Evolutionary conservation across 2,888 invertebrate genomes (phyloP).

Genomic region (Erpobdella octoculata): DNA sequence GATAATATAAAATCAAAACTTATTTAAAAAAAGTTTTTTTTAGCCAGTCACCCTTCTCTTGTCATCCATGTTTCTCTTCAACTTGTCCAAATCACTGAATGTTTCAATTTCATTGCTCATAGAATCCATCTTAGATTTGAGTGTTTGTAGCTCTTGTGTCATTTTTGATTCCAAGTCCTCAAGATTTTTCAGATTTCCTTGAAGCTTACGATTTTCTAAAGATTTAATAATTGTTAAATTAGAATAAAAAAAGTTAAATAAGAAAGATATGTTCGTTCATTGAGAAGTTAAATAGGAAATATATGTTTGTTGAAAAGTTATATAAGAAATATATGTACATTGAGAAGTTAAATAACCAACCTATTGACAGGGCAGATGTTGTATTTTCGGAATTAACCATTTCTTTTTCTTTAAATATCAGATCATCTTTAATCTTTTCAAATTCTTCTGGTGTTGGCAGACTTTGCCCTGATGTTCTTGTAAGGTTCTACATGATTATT

Average conservation of each 20-base stretch:
- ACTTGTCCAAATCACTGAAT: constrained; percentile 59
- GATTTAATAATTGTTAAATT: background rate
- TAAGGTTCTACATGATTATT: constrained; percentile 42
- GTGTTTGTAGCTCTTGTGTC: constrained; percentile 55
- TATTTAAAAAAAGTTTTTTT: background rate
- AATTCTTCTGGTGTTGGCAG: constrained; percentile 53
- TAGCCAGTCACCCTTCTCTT: constrained; percentile 50
- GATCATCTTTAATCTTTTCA: constrained; percentile 54
- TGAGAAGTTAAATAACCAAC: too few relatives aligned
- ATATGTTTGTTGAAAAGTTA: too few relatives aligned
- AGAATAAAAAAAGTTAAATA: too few relatives aligned
- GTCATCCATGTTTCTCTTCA: constrained; percentile 57
- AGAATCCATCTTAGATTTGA: constrained; percentile 54
- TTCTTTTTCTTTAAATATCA: constrained; percentile 57
- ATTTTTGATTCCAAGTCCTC: constrained; percentile 66
- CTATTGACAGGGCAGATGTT: constrained; percentile 58
- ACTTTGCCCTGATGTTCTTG: constrained; percentile 42
- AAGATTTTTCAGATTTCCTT: constrained; percentile 54
- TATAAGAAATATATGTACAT: too few relatives aligned
- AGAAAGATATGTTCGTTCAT: too few relatives aligned
- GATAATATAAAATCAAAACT: background rate
- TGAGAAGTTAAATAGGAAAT: too few relatives aligned
- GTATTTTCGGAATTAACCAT: constrained; percentile 61
- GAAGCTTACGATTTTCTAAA: constrained; percentile 56
- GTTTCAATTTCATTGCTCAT: constrained; percentile 62